These are phyloP conservation scores for Platorchestia sp. DNA, from an alignment of 1,140 invertebrate genomes.

Conservation along the genomic window DNA sequence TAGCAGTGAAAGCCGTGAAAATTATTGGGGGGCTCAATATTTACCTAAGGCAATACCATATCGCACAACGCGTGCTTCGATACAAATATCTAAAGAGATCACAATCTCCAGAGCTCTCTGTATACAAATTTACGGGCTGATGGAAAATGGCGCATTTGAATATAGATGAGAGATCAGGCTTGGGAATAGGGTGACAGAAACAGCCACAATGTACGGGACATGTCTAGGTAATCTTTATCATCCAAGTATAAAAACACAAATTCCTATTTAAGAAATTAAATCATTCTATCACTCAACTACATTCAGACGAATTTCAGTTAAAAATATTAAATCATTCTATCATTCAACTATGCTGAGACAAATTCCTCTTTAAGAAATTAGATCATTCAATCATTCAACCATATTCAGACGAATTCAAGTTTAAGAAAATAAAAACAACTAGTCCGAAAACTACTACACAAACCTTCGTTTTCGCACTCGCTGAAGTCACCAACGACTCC, in stretches of 20 bases:
- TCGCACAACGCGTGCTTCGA: not conserved
- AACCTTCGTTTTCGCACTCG: not conserved
- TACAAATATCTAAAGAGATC: not conserved
- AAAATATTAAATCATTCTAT: too few relatives aligned
- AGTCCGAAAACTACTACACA: too few relatives aligned
- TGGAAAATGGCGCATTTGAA: not conserved
- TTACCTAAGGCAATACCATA: not conserved
- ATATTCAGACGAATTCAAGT: too few relatives aligned
- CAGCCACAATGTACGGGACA: not conserved
- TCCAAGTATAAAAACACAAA: too few relatives aligned
- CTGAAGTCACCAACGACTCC: not conserved
- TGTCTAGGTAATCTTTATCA: not conserved
- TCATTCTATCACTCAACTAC: too few relatives aligned
- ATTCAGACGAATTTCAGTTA: too few relatives aligned
- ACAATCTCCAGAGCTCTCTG: not conserved
- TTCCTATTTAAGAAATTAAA: too few relatives aligned
- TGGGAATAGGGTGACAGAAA: not conserved
- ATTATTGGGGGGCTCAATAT: not conserved
- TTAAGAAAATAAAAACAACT: too few relatives aligned
- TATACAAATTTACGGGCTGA: not conserved
- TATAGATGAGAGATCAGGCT: not conserved
- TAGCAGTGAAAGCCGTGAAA: not conserved
- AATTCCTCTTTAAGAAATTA: too few relatives aligned
- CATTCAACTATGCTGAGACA: too few relatives aligned
- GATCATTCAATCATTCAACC: too few relatives aligned